Evolutionary conservation across 2,113 vertebrate species (phyloP), one percentile per base, ranked within the genome.

Genomic region (Zapus hudsonius): DNA sequence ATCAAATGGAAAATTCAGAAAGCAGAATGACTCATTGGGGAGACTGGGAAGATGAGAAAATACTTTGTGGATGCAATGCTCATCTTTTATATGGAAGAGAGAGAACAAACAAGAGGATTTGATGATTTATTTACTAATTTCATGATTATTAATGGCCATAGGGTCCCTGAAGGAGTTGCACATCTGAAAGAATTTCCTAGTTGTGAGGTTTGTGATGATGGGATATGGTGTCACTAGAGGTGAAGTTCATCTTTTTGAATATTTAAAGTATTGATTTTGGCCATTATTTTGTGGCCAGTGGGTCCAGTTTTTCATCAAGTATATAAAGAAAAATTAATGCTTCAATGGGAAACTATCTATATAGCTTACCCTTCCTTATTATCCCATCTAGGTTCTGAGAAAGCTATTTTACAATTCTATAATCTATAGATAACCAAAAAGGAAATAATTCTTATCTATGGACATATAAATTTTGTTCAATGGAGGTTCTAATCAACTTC

Each of bases 151-250:
- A 73, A 83, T 79, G 55, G 36, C 64, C 13, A 57, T 64, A 90
- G 82, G 17, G 64, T 67, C 0, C 40, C n/a, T 1, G 9, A 25
- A 12, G 22, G 69, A 91, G 57, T 67, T 67, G 22, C 16, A 85
- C 38, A 93, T 91, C 74, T 87, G 74, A 92, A 75, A 85, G 70
- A 86, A 93, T 94, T 90, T 93, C 66, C 42, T 72, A 79, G 47
- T 64, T n/a, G 5, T 47, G 70, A 91, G 75, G 82, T 64, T 57
- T 88, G 89, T 79, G 76, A 78, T 67, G 47, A n/a, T 42, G 57
- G 67, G 47, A 63, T 89, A 42, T 25, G 52, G 16, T 83, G 20
- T 38, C 82, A 66, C 27, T 19, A 40, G 67, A 89, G 63, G 55
- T 42, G 20, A 55, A 63, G 59, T 59, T 84, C 13, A 15, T 61